Evolutionary conservation across 37 sponge, comb jelly and placozoan genomes (phyloP).

Genomic region (Crambe crambe): DNA sequence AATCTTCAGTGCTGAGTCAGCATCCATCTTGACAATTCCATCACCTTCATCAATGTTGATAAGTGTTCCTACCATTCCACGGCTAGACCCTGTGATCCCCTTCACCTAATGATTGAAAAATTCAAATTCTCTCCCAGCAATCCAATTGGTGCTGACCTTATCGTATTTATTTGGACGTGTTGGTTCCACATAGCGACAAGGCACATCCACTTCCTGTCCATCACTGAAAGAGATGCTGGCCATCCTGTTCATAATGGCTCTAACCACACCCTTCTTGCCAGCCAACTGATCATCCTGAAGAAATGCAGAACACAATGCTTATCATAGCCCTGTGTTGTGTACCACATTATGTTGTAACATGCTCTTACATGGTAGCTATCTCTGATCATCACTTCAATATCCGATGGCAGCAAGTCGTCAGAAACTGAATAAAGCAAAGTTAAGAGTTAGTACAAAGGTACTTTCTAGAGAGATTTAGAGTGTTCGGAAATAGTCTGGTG

Average conservation of each 20-base stretch:
- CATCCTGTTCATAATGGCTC: conserved; percentile 47
- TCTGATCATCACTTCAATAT: conserved; percentile 69
- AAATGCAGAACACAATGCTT: not conserved
- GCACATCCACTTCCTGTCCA: conserved; percentile 85
- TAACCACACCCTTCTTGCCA: conserved; percentile 51
- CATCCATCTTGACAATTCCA: conserved; percentile 88
- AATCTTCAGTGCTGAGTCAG: conserved; percentile 79
- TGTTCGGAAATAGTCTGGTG: no score
- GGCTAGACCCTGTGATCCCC: conserved; percentile 66
- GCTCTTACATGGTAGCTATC: conserved; percentile 29
- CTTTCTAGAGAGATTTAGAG: no score
- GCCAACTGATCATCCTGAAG: conserved; percentile 41
- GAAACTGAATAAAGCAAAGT: conserved; percentile 18
- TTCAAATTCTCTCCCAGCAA: no score
- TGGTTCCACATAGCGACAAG: conserved; percentile 61
- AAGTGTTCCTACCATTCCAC: conserved; percentile 72
- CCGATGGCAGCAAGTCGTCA: conserved; percentile 47
- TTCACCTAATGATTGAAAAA: conserved; percentile 53
- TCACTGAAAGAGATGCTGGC: conserved; percentile 78
- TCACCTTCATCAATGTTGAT: conserved; percentile 95
- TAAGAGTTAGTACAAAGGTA: no score
- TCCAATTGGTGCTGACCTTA: conserved; percentile 51
- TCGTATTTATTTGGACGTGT: conserved; percentile 78
- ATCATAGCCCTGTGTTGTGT: not conserved
- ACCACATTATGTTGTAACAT: no score